Base-by-base conservation (phyloP, 2,888 invertebrate species). In the Syrphus vitripennis region DNA sequence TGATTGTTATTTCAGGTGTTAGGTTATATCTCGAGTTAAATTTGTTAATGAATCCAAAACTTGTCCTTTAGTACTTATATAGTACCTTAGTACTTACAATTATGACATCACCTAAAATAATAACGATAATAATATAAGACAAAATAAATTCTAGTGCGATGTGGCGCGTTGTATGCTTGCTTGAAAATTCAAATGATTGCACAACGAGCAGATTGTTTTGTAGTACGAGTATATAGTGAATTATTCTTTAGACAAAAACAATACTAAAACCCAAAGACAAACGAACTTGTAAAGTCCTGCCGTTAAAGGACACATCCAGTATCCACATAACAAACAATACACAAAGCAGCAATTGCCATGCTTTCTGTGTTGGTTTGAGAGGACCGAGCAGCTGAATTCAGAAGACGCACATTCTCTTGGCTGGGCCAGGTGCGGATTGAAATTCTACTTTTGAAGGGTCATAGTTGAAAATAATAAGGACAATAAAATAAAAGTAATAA, bases 121-220 rank as follows among this genome's bases (percentile, higher is more conserved):
- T n/a, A n/a, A n/a, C n/a, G n/a, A n/a, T n/a, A n/a, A n/a, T n/a
- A n/a, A n/a, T n/a, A n/a, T n/a, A n/a, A n/a, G n/a, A 16, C 61
- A 69, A 78, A 79, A 78, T 75, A 45, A 26, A 72, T 61, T 21
- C 42, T 72, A 72, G 50, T 37, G 65, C 57, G 67, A 50, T 48
- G 59, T 50, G 55, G 42, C 4, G 63, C 45, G 61, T 72, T 83
- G 78, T 70, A 78, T 83, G n/a, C n/a, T 83, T 78, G 83, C 63
- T 65, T 63, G 16, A 16, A 63, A 69, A 70, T 75, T 63, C 61
- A 75, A 83, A 79, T 79, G 79, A 79, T 69, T 57, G 61, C 72
- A 72, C 57, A 72, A 37, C 53, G 24, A 59, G n/a, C 45, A 71
- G 70, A 48, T 55, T 31, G 55, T 55, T 53, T 16, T 53, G 9